Conservation (phyloP, 1,140 invertebrate genomes). For the Pseudomyrmex gracilis region DNA sequence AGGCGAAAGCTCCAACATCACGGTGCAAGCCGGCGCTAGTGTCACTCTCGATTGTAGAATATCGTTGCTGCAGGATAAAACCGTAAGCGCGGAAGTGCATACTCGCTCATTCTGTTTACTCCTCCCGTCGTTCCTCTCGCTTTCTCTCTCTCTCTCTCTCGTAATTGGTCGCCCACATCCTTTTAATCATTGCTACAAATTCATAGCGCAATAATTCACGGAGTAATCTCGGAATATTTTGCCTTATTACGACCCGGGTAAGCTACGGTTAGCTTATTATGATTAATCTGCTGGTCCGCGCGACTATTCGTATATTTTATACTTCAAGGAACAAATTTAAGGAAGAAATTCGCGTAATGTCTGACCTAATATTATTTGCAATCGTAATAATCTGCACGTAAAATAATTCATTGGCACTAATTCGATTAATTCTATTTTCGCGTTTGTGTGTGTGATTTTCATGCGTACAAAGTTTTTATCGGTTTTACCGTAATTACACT, state of each 20-base stretch:
- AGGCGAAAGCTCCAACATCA: slow-evolving; percentile 90
- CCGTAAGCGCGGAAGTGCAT: slow-evolving; percentile 87
- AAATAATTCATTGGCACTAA: slow-evolving; percentile 25
- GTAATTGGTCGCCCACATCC: slow-evolving; percentile 15
- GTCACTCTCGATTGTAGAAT: slow-evolving; percentile 93
- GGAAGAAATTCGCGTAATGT: slow-evolving; percentile 45
- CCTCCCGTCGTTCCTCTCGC: background rate
- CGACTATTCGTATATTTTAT: slow-evolving; percentile 40
- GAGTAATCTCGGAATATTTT: slow-evolving; percentile 44
- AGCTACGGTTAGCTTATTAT: slow-evolving; percentile 55
- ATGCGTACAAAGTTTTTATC: background rate
- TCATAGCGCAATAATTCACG: slow-evolving; percentile 50
- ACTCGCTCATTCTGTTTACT: slow-evolving; percentile 33
- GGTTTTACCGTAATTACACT: background rate
- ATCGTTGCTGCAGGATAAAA: slow-evolving; percentile 94
- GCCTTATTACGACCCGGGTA: slow-evolving; percentile 39
- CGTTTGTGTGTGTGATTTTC: background rate
- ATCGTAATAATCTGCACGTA: slow-evolving; percentile 36
- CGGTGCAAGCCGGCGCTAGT: slow-evolving; percentile 92
- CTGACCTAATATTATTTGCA: slow-evolving; percentile 25
- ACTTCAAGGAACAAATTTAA: slow-evolving; percentile 47
- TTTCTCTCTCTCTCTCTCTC: too few species aligned
- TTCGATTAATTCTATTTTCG: background rate
- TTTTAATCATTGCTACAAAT: slow-evolving; percentile 39
- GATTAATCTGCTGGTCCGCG: slow-evolving; percentile 54